Base-by-base conservation (phyloP, 2,888 invertebrate genomes). In the Sceliomorpha sp. region DNA sequence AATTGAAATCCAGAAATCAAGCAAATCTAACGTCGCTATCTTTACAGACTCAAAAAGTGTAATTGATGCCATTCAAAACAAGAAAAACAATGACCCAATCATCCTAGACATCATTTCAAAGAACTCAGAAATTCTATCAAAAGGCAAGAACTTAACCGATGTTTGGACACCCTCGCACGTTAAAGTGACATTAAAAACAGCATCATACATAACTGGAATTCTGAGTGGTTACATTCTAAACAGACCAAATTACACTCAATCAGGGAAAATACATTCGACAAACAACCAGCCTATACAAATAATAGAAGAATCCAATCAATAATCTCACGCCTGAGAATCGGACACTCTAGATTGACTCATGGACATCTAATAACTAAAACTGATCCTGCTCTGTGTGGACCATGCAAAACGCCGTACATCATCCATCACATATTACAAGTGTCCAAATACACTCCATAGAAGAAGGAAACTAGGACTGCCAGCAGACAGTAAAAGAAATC, bases 151-250 rank as follows among this genome's bases (percentile, higher is more conserved):
- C 4, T 12, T 56, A 1, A 13, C 5, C 3, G 8, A 31, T 1
- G 12, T 26, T 9, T 56, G 34, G 45, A 32, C 37, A 7, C 48
- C 58, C 7, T n/a, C 48, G 6, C 58, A 58, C 13, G 20, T 14
- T 12, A 32, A 32, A 2, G 48, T 58, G 7, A 24, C 24, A 3
- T 5, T 24, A 24, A 24, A 3, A 24, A 7, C 4, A 7, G 7
- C 4, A 3, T 24, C 4, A 3, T 24, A 24, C 4, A 24, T 7
- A 24, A 24, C 24, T 24, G 24, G 24, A 24, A 24, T 7, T 24
- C 4, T 24, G 4, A 24, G 7, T 24, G 24, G 24, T 5, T 5
- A 24, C 4, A 24, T 24, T 7, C 7, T 3, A 7, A 5, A 5
- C 4, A 24, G 4, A 24, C 24, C 24, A 24, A 24, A 24, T 7